phyloP scores from a whole-genome alignment of 2,797 vertebrate genomes.

The Okamejei kenojei region DNA sequence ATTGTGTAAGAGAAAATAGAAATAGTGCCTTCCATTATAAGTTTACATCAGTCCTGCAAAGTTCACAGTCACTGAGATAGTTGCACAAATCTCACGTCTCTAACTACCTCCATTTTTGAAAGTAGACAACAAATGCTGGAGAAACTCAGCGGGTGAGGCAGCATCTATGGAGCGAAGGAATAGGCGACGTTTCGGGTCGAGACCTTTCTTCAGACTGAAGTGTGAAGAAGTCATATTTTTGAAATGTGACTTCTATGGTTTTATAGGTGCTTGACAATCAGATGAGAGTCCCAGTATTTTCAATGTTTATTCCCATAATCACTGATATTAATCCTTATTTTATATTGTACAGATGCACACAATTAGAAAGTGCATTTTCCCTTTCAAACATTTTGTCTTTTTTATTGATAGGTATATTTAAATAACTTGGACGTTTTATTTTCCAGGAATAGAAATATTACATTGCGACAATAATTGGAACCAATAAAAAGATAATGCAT shows the following conservation, averaged over 20 bases:
- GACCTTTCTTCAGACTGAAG: too few species aligned
- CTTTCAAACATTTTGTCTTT: background rate
- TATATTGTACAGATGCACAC: background rate
- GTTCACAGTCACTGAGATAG: too few species aligned
- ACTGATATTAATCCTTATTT: background rate
- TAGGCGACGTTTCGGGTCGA: too few species aligned
- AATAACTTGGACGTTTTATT: background rate
- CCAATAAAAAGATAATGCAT: slow-evolving; percentile 2
- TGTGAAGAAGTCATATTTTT: background rate
- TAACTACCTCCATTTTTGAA: background rate
- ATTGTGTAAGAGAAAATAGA: background rate
- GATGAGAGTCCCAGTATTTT: background rate
- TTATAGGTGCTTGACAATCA: background rate
- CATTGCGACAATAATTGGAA: background rate
- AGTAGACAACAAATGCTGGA: too few species aligned
- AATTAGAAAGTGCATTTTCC: background rate
- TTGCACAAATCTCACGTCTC: background rate
- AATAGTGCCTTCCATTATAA: background rate
- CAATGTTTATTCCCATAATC: background rate
- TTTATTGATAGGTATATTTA: background rate
- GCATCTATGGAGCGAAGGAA: too few species aligned
- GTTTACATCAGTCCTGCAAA: background rate
- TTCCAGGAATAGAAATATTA: background rate
- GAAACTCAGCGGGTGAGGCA: too few species aligned
- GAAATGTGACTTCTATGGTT: background rate